phyloP scores from a whole-genome alignment of 2,797 vertebrate genomes.

The Naso thynnoides region DNA sequence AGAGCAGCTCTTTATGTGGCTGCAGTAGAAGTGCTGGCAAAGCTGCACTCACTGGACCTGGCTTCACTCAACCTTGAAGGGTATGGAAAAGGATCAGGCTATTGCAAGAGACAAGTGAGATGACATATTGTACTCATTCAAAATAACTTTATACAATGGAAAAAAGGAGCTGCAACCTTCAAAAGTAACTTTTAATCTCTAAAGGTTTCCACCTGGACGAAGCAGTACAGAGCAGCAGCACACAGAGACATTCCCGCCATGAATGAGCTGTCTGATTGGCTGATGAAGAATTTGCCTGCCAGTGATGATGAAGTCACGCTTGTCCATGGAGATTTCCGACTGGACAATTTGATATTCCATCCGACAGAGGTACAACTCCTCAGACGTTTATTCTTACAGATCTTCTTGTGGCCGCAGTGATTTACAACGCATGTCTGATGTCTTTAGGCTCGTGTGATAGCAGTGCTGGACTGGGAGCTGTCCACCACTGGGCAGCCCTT shows the following conservation, averaged over 20 bases:
- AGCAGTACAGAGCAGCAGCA: conserved; percentile 90
- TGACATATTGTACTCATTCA: background rate
- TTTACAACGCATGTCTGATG: conserved; percentile 14
- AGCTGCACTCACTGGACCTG: conserved; percentile 88
- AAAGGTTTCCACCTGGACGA: conserved; percentile 95
- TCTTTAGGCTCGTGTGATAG: conserved; percentile 89
- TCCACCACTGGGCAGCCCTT: conserved; percentile 92
- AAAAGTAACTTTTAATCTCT: conserved; percentile 10
- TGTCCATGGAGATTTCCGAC: conserved; percentile 92
- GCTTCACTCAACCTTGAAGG: conserved; percentile 83
- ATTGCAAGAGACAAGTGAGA: conserved; percentile 93
- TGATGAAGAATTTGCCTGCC: conserved; percentile 88
- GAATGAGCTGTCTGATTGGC: conserved; percentile 90
- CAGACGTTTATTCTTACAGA: background rate
- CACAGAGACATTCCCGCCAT: conserved; percentile 89
- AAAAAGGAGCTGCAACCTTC: background rate
- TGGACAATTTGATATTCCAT: conserved; percentile 95
- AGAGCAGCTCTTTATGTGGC: conserved; percentile 90
- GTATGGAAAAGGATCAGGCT: conserved; percentile 89
- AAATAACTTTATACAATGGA: background rate
- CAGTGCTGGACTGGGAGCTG: conserved; percentile 95
- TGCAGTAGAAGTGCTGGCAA: conserved; percentile 87
- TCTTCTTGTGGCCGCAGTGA: background rate
- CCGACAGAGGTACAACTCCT: conserved; percentile 88
- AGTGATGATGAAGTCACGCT: conserved; percentile 87